Base-by-base conservation (phyloP, 2,113 vertebrate genomes). In the Danionella cerebrum region DNA sequence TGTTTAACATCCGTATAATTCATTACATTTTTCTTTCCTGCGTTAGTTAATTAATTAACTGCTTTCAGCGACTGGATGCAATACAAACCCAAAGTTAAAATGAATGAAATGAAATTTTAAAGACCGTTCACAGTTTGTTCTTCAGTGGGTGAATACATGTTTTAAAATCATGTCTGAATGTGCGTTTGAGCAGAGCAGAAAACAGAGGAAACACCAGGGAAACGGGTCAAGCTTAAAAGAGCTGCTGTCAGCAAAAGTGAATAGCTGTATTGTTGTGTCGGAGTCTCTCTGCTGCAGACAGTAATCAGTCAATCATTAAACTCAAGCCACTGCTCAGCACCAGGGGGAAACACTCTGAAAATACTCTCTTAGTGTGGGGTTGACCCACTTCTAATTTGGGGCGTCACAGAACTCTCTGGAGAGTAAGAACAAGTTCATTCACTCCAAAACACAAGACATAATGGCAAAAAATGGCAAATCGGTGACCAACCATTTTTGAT, bases 371-470 rank as follows among this genome's bases (percentile, higher is more conserved):
- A 47, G 45, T 53, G 7, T 4, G 1, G 19, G 48, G 10, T 67
- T 47, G 68, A 48, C 63, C 42, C 18, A 45, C 12, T 55, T 72
- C 70, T 72, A 72, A 60, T 55, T 67, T 58, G 21, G 69, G 68
- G 38, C 4, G 31, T 51, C 58, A 33, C 47, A 29, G 13, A 41
- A 63, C 50, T 63, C 71, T 52, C 71, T 12, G 11, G 65, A 38
- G 65, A 41, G 21, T 35, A 52, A 11, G 3, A 54, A 62, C 63
- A 67, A 67, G 63, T 67, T 67, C 54, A 66, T 38, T 41, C 53
- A 59, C 22, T 33, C 31, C 33, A 62, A 27, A 39, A 54, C n/a
- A 47, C 22, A 38, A 45, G 22, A 72, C 11, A 19, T 44, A 13
- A 25, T 18, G 12, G 21, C 16, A 21, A n/a, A 25, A 21, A 54